Conservation (phyloP, 92 coral and sea anemone species). For the Meandrina meandrites region DNA sequence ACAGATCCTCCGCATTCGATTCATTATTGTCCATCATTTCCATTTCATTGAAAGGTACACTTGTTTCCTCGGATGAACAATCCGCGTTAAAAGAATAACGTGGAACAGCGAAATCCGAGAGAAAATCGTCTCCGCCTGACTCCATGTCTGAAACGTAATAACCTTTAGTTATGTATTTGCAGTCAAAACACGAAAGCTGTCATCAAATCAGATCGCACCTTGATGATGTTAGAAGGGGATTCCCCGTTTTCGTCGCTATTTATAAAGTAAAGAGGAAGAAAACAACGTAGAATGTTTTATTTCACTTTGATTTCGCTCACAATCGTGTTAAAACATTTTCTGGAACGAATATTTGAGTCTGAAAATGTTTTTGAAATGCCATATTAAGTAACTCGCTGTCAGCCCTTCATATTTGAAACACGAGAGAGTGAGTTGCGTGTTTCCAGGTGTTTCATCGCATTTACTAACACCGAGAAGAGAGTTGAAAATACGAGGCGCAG, state of each 20-base stretch:
- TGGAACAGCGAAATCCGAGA: neutral
- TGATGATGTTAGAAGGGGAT: neutral
- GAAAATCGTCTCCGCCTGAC: neutral
- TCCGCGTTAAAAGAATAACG: neutral
- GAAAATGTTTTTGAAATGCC: too few relatives aligned
- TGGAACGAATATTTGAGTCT: neutral
- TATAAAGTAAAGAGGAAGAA: too few relatives aligned
- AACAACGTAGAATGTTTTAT: neutral
- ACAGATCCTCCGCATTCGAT: neutral
- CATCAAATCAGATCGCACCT: conserved; percentile 12
- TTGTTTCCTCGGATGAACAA: neutral
- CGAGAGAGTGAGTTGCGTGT: too few relatives aligned
- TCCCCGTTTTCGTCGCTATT: neutral
- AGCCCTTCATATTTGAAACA: too few relatives aligned
- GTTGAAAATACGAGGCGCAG: too few relatives aligned
- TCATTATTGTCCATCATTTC: neutral
- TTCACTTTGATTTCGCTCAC: neutral
- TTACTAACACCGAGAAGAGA: too few relatives aligned
- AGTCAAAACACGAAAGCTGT: neutral
- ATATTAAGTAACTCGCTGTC: too few relatives aligned
- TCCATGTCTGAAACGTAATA: neutral
- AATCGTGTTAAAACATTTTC: neutral
- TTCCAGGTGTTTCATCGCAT: too few relatives aligned
- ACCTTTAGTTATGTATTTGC: neutral
- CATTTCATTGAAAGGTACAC: neutral